These are phyloP conservation scores for Monarcha castaneiventris DNA, from an alignment of 2,113 vertebrate species.

Conservation along the genomic window DNA sequence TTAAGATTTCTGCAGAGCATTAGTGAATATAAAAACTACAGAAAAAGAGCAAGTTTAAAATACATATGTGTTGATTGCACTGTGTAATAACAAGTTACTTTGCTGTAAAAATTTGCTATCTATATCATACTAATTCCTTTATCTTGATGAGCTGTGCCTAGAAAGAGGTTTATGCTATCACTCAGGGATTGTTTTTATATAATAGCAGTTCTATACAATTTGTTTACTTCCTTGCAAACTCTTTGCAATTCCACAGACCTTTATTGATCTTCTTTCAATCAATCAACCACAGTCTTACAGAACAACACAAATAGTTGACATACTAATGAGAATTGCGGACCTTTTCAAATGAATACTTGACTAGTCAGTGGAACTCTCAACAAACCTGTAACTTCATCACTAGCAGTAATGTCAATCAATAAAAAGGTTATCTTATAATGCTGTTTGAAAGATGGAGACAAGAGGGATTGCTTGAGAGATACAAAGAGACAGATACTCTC, in stretches of 20 bases:
- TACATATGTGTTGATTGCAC: not conserved
- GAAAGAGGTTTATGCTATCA: not conserved
- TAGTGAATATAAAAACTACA: not conserved
- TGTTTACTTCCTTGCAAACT: not conserved
- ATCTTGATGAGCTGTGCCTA: not conserved
- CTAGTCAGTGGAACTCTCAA: not conserved
- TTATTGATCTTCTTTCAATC: slow-evolving; percentile 40
- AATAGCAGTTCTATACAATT: not conserved
- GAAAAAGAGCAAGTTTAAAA: not conserved
- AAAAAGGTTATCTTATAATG: not conserved
- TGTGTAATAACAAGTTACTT: not conserved
- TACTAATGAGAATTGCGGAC: slow-evolving; percentile 9
- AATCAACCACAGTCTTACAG: not conserved
- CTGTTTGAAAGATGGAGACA: not conserved
- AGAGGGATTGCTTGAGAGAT: not conserved
- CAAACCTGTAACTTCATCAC: not conserved
- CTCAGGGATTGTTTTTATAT: not conserved
- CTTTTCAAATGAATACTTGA: slow-evolving; percentile 15
- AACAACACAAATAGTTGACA: not conserved
- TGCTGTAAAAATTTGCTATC: not conserved
- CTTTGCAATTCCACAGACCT: not conserved
- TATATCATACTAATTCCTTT: not conserved
- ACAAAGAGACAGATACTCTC: not conserved
- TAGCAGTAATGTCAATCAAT: slow-evolving; percentile 15
- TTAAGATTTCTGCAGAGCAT: not conserved